Conservation (phyloP, 2,113 vertebrate genomes). For the Herpailurus yagouaroundi region DNA sequence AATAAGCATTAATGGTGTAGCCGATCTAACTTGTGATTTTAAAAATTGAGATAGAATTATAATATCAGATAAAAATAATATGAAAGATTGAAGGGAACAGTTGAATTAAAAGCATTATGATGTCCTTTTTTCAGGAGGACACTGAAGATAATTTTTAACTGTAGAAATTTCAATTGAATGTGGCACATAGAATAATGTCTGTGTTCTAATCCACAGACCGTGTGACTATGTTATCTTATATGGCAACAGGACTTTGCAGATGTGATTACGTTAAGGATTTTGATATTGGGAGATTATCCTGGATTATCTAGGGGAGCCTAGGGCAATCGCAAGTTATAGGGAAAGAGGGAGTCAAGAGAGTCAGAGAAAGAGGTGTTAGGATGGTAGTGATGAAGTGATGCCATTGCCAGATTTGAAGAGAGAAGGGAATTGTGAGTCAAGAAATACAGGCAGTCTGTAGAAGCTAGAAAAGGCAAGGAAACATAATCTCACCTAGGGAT, state of each 20-base stretch:
- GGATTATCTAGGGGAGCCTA: background rate
- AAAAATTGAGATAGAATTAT: background rate
- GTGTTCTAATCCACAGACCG: background rate
- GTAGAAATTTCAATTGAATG: background rate
- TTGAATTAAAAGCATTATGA: background rate
- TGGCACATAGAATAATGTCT: background rate
- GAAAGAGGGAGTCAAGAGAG: background rate
- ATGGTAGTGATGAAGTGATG: no score
- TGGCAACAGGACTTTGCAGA: background rate
- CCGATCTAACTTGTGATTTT: background rate
- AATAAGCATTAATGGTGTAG: background rate
- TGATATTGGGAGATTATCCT: background rate
- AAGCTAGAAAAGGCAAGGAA: background rate
- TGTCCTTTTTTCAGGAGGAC: background rate
- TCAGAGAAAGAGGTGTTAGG: background rate
- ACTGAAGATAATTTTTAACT: background rate
- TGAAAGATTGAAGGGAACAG: background rate
- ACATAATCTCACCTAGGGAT: background rate
- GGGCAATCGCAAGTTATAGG: background rate
- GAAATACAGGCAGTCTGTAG: background rate
- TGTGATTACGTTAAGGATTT: background rate
- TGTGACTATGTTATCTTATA: background rate
- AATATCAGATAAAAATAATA: background rate
- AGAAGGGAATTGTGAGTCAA: background rate
- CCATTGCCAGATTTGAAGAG: background rate